phyloP scores from a whole-genome alignment of 2,113 vertebrate species.

The Clupea harengus region DNA sequence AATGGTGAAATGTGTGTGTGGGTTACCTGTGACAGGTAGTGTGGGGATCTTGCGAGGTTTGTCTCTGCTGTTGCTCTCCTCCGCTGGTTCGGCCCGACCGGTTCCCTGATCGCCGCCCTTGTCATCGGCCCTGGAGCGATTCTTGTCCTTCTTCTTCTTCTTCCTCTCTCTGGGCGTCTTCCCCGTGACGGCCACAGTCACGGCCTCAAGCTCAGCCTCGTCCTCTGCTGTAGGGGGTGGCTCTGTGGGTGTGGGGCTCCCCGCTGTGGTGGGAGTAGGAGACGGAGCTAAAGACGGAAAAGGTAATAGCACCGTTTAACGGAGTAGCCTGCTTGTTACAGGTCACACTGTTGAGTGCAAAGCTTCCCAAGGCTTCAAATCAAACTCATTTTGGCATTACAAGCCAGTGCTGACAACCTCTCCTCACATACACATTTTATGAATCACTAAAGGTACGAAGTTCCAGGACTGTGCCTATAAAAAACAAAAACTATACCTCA shows the following conservation, averaged over 20 bases:
- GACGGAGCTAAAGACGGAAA: background rate
- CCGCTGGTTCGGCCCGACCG: conserved; percentile 31
- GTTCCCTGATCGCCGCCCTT: conserved; percentile 58
- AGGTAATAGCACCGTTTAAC: background rate
- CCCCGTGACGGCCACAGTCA: conserved; percentile 27
- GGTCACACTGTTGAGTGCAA: no score
- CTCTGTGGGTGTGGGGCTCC: conserved; percentile 44
- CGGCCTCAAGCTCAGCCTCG: conserved; percentile 36
- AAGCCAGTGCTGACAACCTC: no score
- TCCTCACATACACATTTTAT: no score
- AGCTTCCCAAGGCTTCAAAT: no score
- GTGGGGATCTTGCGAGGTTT: conserved; percentile 57
- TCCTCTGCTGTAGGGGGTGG: conserved; percentile 40
- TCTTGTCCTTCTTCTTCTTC: conserved; percentile 66
- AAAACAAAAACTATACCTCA: no score
- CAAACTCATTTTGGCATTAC: no score
- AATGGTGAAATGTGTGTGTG: background rate
- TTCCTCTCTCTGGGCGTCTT: conserved; percentile 60
- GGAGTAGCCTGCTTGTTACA: no score
- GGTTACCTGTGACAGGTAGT: conserved; percentile 61
- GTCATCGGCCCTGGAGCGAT: conserved; percentile 51
- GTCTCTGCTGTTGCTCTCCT: conserved; percentile 42
- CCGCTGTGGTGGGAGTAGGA: conserved; percentile 25
- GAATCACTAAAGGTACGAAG: no score
- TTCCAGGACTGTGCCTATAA: no score